A percentile compares a stretch with the other conserved stretches of the same genome.
These are phyloP conservation scores for Rhagonycha fulva DNA, from an alignment of 2,888 invertebrate species.

Conservation along the genomic window DNA sequence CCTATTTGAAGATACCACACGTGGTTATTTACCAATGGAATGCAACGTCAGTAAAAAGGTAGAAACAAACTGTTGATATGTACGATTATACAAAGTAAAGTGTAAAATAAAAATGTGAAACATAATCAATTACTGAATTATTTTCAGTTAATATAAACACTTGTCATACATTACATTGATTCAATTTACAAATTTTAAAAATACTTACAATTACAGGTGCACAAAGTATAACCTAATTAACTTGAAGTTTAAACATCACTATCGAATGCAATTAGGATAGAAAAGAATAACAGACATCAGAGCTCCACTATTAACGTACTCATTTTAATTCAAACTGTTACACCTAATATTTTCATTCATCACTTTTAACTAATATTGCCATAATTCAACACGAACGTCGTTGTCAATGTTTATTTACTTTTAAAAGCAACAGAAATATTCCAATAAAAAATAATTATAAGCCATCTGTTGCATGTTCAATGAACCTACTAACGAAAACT, in stretches of 20 bases:
- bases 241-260: neutral
- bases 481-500: neutral
- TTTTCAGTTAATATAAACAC: neutral
- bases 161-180: neutral
- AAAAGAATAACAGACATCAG: neutral
- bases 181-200: neutral
- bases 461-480: neutral
- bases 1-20: neutral
- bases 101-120: neutral
- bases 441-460: neutral
- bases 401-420: neutral
- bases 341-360: neutral
- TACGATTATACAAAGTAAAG: neutral
- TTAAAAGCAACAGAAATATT: neutral
- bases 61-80: neutral
- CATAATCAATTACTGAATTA: neutral
- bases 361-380: neutral
- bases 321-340: neutral
- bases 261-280: neutral
- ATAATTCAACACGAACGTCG: neutral
- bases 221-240: neutral
- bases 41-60: neutral
- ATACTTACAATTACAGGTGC: neutral
- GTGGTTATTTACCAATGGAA: neutral
- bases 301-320: neutral